Base-by-base conservation (phyloP, 1,140 invertebrate genomes). In the Chymomyza costata region DNA sequence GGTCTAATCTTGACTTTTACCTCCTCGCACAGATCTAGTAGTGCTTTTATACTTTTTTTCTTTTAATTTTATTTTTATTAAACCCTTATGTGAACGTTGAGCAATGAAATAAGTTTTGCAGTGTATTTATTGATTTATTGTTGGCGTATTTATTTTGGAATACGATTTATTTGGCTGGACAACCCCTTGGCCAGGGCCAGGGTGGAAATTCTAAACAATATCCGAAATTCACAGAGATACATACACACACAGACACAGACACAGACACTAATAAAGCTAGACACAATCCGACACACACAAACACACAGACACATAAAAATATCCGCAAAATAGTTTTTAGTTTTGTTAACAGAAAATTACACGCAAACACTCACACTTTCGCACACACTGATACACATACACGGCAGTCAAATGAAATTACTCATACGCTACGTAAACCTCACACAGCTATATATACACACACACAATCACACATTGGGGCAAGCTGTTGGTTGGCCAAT, bases 401-500 rank as follows among this genome's bases (percentile, higher is more conserved):
- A 44, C 34, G 44, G 31, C 28, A 56, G 46, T 39, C 18, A 47
- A 44, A 57, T 62, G 50, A 62, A 57, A 56, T 62, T 65, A 65
- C 63, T 61, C 58, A 61, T 61, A 62, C 52, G 55, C 58, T 51
- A 48, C 39, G 43, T 67, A n/a, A n/a, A n/a, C n/a, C n/a, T n/a
- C 31, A 47, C 30, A 35, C 50, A 63, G 59, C 53, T 30, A 55
- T 55, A 64, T 63, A 50, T 28, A 63, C 63, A 58, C 50, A 74
- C 55, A 74, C 51, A 65, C 35, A 51, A n/a, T n/a, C 55, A 65
- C 38, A 66, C 2, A 10, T 8, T 54, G 31, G 25, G 55, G 41
- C 35, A 68, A 74, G 56, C 59, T 64, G 68, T 64, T 81, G 68
- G 73, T 81, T 80, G 74, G 74, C 74, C 74, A 81, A 68, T 68